A percentile compares a stretch with the other conserved stretches of the same genome.
These are phyloP conservation scores for Callyntrura guangdongensis DNA, from an alignment of 2,888 invertebrate genomes.

Conservation along the genomic window DNA sequence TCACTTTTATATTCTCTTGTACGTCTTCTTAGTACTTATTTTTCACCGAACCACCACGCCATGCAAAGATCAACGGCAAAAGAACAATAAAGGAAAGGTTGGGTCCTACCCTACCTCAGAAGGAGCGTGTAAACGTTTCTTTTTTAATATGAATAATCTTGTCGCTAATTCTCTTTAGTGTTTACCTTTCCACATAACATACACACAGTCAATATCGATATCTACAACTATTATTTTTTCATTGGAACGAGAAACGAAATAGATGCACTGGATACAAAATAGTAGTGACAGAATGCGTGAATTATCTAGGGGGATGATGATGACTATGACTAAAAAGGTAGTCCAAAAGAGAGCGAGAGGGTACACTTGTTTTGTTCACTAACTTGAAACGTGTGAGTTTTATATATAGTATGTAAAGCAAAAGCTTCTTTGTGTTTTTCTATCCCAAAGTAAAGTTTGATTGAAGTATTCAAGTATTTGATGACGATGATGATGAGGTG, in stretches of 20 bases:
- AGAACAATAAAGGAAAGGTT: background rate
- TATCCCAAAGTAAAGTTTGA: too few relatives aligned
- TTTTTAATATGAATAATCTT: background rate
- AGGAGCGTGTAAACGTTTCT: background rate
- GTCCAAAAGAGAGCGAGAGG: background rate
- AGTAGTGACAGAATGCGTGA: slow-evolving; percentile 9
- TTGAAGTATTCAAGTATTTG: background rate
- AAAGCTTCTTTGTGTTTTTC: too few relatives aligned
- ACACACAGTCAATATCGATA: background rate
- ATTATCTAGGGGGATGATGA: slow-evolving; percentile 6
- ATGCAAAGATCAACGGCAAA: slow-evolving; percentile 17
- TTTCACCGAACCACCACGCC: background rate
- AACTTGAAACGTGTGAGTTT: background rate
- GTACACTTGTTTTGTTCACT: background rate
- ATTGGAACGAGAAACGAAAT: background rate
- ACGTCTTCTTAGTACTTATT: background rate
- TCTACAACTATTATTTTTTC: background rate
- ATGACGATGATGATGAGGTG: too few relatives aligned
- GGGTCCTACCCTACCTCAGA: background rate
- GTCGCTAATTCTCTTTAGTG: background rate
- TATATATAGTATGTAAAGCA: too few relatives aligned
- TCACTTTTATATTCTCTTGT: background rate
- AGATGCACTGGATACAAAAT: background rate
- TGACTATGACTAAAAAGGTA: background rate
- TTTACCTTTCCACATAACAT: background rate